These are phyloP conservation scores for Tiliqua scincoides DNA, from an alignment of 2,113 vertebrate genomes.

Conservation along the genomic window DNA sequence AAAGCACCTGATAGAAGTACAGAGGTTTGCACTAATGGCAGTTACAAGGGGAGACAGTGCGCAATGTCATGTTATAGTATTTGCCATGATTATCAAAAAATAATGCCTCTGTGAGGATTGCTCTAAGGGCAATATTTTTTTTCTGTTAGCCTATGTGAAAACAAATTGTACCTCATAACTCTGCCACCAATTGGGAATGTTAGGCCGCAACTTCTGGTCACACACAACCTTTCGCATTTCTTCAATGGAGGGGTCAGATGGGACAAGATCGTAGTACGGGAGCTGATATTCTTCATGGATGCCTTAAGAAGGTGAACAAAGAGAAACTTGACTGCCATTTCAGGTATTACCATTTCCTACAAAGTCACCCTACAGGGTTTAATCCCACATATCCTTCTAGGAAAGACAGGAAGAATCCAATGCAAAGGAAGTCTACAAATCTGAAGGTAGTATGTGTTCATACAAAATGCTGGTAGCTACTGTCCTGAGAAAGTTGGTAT, in stretches of 20 bases:
- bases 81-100: not conserved
- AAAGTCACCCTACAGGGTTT: not conserved
- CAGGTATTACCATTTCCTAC: not conserved
- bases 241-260: constrained; percentile 97
- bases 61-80: not conserved
- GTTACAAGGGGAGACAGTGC: not conserved
- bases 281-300: constrained; percentile 98
- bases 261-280: constrained; percentile 96
- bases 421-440: not conserved
- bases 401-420: not conserved
- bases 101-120: not conserved
- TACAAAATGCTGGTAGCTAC: not conserved
- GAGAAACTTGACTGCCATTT: not conserved
- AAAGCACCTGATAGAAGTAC: not conserved
- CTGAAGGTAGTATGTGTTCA: not conserved
- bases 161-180: constrained; percentile 89
- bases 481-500: not conserved
- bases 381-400: not conserved
- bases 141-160: not conserved
- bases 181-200: constrained; percentile 99
- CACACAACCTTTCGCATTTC: constrained; percentile 99
- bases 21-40: not conserved
- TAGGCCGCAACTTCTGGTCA: constrained; percentile 95
- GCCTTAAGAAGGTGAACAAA: constrained; percentile 71
- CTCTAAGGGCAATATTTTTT: accelerated